Evolutionary conservation across 2,113 vertebrate species (phyloP).

Genomic region (Coptodon bakossiorum): DNA sequence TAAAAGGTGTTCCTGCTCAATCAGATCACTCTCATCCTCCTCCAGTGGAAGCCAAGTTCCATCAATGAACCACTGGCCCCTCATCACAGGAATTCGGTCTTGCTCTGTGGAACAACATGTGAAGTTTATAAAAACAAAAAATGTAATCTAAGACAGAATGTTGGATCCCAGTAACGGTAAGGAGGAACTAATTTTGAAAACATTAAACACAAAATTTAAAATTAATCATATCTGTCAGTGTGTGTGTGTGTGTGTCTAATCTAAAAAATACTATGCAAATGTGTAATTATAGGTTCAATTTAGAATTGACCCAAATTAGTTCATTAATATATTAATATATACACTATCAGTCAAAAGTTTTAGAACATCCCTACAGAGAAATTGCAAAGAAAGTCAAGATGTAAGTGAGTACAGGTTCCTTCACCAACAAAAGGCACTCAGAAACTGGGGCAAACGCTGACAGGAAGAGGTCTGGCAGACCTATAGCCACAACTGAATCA

Average conservation of each 20-base stretch:
- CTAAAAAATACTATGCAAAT: background rate
- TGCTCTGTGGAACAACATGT: conserved; percentile 70
- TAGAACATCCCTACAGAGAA: background rate
- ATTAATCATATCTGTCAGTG: background rate
- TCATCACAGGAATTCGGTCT: conserved; percentile 94
- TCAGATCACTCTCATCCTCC: conserved; percentile 92
- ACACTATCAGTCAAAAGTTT: background rate
- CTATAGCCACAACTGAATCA: background rate
- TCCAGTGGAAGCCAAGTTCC: conserved; percentile 94
- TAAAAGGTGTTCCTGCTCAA: conserved; percentile 85
- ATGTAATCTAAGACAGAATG: background rate
- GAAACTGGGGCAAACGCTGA: background rate
- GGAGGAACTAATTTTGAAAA: background rate
- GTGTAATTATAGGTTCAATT: background rate
- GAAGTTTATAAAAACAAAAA: background rate
- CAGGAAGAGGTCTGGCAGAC: background rate
- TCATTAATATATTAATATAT: background rate
- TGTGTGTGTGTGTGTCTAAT: background rate
- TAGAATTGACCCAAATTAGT: background rate
- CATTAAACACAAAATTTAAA: background rate
- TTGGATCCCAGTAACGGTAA: background rate
- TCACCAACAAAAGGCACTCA: background rate
- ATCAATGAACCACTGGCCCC: conserved; percentile 95
- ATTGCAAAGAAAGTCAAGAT: background rate
- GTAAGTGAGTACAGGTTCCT: background rate